Evolutionary conservation across 2,888 invertebrate species (phyloP).

Genomic region (Plagiodera versicolora): DNA sequence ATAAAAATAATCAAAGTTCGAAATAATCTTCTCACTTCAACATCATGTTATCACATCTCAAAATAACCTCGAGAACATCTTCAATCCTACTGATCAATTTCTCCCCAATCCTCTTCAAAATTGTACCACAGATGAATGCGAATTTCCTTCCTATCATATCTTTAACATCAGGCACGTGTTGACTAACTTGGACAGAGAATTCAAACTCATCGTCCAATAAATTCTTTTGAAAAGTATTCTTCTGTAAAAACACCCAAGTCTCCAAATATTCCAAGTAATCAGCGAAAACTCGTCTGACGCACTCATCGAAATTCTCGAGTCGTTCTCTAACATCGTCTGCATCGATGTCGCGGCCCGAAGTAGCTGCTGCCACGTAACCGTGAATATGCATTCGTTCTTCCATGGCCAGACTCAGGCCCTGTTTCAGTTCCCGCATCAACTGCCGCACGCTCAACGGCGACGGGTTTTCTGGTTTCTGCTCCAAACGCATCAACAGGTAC

Average conservation of each 20-base stretch:
- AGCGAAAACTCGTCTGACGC: constrained; percentile 61
- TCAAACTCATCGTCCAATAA: constrained; percentile 86
- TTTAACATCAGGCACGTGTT: constrained; percentile 73
- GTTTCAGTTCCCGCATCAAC: constrained; percentile 76
- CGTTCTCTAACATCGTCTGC: constrained; percentile 61
- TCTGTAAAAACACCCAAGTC: constrained; percentile 75
- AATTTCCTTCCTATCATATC: constrained; percentile 75
- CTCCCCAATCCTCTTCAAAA: constrained; percentile 56
- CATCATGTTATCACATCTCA: constrained; percentile 44
- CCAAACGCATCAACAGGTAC: constrained; percentile 82
- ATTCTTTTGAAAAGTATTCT: constrained; percentile 69
- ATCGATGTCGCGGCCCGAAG: constrained; percentile 56
- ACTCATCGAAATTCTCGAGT: constrained; percentile 74
- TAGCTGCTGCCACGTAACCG: constrained; percentile 30
- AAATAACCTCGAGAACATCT: constrained; percentile 42
- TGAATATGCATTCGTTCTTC: constrained; percentile 62
- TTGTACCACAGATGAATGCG: constrained; percentile 60
- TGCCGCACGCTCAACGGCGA: constrained; percentile 86
- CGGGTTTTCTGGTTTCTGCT: constrained; percentile 80
- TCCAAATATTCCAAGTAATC: constrained; percentile 86
- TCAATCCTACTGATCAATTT: constrained; percentile 55
- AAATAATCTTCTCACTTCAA: constrained; percentile 46
- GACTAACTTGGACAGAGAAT: constrained; percentile 78
- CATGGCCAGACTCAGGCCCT: constrained; percentile 83
- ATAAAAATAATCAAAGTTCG: too few species aligned